Percentiles rank a stretch among this genome's conserved stretches.
phyloP scores from a whole-genome alignment of 2,888 invertebrate genomes.

The Acleris cristana region DNA sequence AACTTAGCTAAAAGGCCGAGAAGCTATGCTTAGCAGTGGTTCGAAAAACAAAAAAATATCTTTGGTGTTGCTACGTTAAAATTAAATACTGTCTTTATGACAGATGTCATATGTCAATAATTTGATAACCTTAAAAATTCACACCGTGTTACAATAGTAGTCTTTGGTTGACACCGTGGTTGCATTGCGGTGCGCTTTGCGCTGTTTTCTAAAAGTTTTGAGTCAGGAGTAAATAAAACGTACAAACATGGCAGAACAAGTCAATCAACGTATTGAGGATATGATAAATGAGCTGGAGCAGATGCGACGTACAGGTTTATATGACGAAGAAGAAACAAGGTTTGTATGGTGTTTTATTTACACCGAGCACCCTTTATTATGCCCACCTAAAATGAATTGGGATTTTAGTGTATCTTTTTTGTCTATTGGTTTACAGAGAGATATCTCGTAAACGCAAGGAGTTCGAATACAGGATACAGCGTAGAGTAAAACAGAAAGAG shows the following conservation, averaged over 20 bases:
- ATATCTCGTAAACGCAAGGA: slow-evolving; percentile 88
- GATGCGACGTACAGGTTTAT: slow-evolving; percentile 88
- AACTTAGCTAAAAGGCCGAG: too few relatives aligned
- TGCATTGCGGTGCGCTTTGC: neutral
- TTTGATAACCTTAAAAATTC: slow-evolving; percentile 38
- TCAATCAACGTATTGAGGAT: slow-evolving; percentile 90
- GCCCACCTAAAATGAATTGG: neutral
- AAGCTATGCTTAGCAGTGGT: too few relatives aligned
- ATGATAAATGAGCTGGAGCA: slow-evolving; percentile 92
- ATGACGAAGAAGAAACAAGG: slow-evolving; percentile 88
- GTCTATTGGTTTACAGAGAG: slow-evolving; percentile 71
- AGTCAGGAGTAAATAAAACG: neutral
- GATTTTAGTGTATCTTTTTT: too few relatives aligned
- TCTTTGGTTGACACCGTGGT: slow-evolving; percentile 31
- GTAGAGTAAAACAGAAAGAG: slow-evolving; percentile 86
- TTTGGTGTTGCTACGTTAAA: neutral
- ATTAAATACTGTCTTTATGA: slow-evolving; percentile 6
- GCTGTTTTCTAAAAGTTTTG: neutral
- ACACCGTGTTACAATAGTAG: too few relatives aligned
- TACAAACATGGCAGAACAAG: slow-evolving; percentile 90
- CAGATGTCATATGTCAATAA: neutral
- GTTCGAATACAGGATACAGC: slow-evolving; percentile 89
- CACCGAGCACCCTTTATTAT: neutral
- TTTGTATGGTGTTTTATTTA: slow-evolving; percentile 54
- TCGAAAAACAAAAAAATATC: too few relatives aligned